Evolutionary conservation across 2,797 vertebrate species (phyloP), one percentile per base, ranked within the genome.

Genomic region (Hypotaenidia philippensis): DNA sequence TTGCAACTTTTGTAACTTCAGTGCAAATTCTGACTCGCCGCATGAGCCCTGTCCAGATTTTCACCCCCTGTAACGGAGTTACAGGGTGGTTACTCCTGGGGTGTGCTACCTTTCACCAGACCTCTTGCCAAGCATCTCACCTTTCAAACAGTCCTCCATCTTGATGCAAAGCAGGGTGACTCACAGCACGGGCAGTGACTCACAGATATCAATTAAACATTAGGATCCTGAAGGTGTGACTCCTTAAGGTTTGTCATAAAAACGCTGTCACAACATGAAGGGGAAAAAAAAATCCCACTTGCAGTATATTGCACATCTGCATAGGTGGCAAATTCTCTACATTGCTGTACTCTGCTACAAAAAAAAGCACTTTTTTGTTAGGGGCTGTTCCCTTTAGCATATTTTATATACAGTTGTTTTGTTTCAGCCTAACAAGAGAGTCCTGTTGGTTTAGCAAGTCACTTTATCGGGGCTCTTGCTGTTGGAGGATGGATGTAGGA

Each of bases 151-250:
- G 55, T 75, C 26, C 31, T 78, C 57, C 15, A 23, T 85, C 69
- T 76, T 59, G 13, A 36, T 10, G 16, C 16, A 50, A 59, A 75
- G 60, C 49, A 7, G 1, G 29, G 70, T 90, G 86, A 94, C 70
- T 95, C 89, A 91, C 49, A 38, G 68, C 55, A 64, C 0, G 5
- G 50, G 63, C 45, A 15, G 80, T 94, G 93, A 90, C 74, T 97
- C 94, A 91, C 36, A 18, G 78, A 29, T 78, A 90, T 55, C 83
- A 57, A 40, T 81, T 95, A 79, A 90, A 80, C 49, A 72, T 82
- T 78, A 90, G 74, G 80, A 85, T 94, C 52, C 66, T 76, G 38
- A 91, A 93, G 65, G 91, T 94, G 77, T 90, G 74, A 79, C 59
- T 91, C 53, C 60, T 83, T 81, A 20, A 76, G 56, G 34, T 91